Percentiles rank a stretch among this genome's conserved stretches.
These are phyloP conservation scores for Cremastinae sp. DNA, from an alignment of 2,888 invertebrate genomes.

Conservation along the genomic window DNA sequence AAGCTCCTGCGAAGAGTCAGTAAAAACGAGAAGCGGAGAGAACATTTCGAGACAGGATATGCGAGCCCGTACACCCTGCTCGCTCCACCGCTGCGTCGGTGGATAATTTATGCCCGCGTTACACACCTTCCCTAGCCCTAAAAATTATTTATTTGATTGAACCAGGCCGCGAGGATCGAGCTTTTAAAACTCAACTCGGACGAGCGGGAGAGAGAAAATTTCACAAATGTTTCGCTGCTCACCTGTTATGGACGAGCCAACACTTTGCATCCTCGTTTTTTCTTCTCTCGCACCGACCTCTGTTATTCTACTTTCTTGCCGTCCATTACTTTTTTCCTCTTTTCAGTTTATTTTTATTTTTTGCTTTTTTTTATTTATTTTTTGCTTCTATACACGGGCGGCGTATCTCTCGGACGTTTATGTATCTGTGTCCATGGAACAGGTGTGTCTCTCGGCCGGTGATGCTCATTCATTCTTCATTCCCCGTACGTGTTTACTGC, in stretches of 20 bases:
- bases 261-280: constrained; percentile 14
- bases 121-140: constrained; percentile 67
- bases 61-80: constrained; percentile 19
- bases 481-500: constrained; percentile 27
- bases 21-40: constrained; percentile 13
- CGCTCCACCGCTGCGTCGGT: constrained; percentile 67
- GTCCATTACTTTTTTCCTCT: constrained; percentile 9
- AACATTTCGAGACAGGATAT: background rate
- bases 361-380: background rate
- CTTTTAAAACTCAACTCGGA: constrained; percentile 37
- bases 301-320: constrained; percentile 31
- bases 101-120: constrained; percentile 75
- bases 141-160: constrained; percentile 77
- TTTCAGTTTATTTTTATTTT: background rate
- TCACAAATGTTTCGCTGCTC: constrained; percentile 55
- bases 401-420: constrained; percentile 17
- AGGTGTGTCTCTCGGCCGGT: constrained; percentile 54
- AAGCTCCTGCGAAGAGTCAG: constrained; percentile 2
- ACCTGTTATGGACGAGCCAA: constrained; percentile 16
- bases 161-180: constrained; percentile 57
- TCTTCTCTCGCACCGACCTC: constrained; percentile 7
- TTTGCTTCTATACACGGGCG: constrained; percentile 12
- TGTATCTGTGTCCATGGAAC: constrained; percentile 42
- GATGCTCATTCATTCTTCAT: constrained; percentile 61
- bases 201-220: constrained; percentile 66